These are phyloP conservation scores for Malurus leucopterus DNA, from an alignment of 2,797 vertebrate genomes.

Conservation along the genomic window DNA sequence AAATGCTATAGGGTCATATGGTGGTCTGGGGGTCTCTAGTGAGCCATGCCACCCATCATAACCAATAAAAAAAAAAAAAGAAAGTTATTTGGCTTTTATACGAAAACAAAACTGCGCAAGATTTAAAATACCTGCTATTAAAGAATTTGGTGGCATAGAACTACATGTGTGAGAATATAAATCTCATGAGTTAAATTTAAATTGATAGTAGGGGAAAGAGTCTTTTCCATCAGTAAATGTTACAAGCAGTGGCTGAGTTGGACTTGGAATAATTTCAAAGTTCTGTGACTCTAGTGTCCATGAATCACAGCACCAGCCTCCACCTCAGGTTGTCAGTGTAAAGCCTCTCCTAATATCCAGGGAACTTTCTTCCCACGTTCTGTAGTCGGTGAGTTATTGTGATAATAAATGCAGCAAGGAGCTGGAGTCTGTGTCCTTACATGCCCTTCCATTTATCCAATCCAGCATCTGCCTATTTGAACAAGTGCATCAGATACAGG, in stretches of 20 bases:
- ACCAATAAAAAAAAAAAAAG: background rate
- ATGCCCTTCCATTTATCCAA: conserved; percentile 59
- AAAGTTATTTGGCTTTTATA: background rate
- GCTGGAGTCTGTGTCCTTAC: conserved; percentile 53
- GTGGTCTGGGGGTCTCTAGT: background rate
- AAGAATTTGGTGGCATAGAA: background rate
- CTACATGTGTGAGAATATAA: background rate
- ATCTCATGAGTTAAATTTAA: background rate
- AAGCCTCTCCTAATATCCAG: conserved; percentile 20
- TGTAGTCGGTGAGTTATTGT: conserved; percentile 21
- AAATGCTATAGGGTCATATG: background rate
- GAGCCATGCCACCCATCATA: background rate
- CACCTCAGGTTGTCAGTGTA: background rate
- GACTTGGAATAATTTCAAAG: background rate
- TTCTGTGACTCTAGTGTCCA: background rate
- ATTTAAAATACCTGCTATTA: background rate
- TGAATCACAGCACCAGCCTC: conserved; percentile 19
- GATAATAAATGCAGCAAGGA: conserved; percentile 50
- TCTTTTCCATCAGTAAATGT: background rate
- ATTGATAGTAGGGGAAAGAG: background rate
- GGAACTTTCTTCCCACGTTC: conserved; percentile 41
- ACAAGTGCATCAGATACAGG: conserved; percentile 54
- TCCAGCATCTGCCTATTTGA: conserved; percentile 53
- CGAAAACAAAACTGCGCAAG: background rate
- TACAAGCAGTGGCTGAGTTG: background rate